Percentiles rank a stretch among this genome's conserved stretches.
phyloP scores from a whole-genome alignment of 2,888 invertebrate genomes.

The Drosophila kambysellisi region DNA sequence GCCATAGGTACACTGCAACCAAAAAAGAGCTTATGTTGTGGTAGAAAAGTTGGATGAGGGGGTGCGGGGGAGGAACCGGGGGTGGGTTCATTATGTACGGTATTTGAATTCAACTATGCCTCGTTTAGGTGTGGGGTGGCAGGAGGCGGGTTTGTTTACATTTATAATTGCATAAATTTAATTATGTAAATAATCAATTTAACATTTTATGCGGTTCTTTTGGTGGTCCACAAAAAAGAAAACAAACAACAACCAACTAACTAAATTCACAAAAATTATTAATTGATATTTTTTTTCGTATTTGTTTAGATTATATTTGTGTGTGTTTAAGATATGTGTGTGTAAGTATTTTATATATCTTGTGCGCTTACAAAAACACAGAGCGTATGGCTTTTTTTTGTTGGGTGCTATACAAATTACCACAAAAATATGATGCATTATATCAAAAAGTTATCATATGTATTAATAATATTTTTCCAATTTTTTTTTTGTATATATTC shows the following conservation, averaged over 20 bases:
- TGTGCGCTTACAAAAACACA: slow-evolving; percentile 75
- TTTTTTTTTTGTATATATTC: slow-evolving; percentile 40
- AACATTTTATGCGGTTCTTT: slow-evolving; percentile 65
- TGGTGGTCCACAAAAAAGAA: slow-evolving; percentile 21
- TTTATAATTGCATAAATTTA: slow-evolving; percentile 78
- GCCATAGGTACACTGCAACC: slow-evolving; percentile 43
- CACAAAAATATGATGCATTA: slow-evolving; percentile 81
- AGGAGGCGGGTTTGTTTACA: slow-evolving; percentile 59
- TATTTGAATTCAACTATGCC: slow-evolving; percentile 22
- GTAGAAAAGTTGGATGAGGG: neutral
- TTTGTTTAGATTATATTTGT: slow-evolving; percentile 54
- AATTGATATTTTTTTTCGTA: slow-evolving; percentile 30
- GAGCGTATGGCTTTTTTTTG: slow-evolving; percentile 55
- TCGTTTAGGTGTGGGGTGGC: slow-evolving; percentile 26
- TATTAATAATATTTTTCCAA: slow-evolving; percentile 54
- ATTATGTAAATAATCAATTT: slow-evolving; percentile 75
- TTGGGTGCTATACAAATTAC: slow-evolving; percentile 82
- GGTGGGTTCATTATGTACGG: slow-evolving; percentile 14
- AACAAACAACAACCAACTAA: slow-evolving; percentile 53
- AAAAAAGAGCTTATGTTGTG: slow-evolving; percentile 19
- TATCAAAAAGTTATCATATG: slow-evolving; percentile 68
- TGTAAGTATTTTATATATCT: slow-evolving; percentile 44
- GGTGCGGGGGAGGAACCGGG: too few species aligned
- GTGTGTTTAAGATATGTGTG: slow-evolving; percentile 26
- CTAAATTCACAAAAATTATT: slow-evolving; percentile 58